Evolutionary conservation across 1,140 invertebrate species (phyloP), one percentile per base, ranked within the genome.

Genomic region (Diorhabda elongata): DNA sequence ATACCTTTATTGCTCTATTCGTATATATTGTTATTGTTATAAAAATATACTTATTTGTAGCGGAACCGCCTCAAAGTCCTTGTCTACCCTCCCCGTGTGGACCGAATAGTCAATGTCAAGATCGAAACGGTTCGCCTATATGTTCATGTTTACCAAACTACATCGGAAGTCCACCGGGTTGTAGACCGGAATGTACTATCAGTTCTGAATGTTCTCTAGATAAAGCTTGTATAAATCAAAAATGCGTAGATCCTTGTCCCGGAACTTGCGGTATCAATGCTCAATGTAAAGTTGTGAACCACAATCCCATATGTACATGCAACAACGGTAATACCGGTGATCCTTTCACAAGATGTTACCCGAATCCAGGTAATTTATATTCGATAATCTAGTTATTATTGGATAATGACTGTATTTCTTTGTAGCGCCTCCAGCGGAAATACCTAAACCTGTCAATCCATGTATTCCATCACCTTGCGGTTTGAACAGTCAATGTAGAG

Each of bases 31-130:
- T 26, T 26, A 26, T 26, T 26, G 26, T 2, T 26, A 26, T 26
- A 64, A 44, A 61, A 71, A 69, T 70, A 57, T 4, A 44, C 63
- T 5, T 59, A 63, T 58, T 70, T 75, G 44, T 64, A 73, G 71
- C 71, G 4, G n/a, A 57, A 26, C 26, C 26, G 1, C 26, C 26
- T 26, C 26, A 60, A 42, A 75, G 92, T 81, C 91, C 91, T 3
- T 93, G 91, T 78, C 82, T 87, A 79, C 91, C 91, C 71, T 91
- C 90, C 44, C 91, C 92, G 56, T 94, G 92, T 80, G 92, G 91
- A 11, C 72, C 83, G 84, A 72, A 88, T 72, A 82, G 82, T 56
- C 79, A 83, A 70, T 86, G 85, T 70, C 77, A 81, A 56, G 82
- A 81, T 59, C 72, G 80, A 8, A 81, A 81, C 67, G 81, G 77